Evolutionary conservation across 2,888 invertebrate species (phyloP), one percentile per base, ranked within the genome.

Genomic region (Griposia aprilina): DNA sequence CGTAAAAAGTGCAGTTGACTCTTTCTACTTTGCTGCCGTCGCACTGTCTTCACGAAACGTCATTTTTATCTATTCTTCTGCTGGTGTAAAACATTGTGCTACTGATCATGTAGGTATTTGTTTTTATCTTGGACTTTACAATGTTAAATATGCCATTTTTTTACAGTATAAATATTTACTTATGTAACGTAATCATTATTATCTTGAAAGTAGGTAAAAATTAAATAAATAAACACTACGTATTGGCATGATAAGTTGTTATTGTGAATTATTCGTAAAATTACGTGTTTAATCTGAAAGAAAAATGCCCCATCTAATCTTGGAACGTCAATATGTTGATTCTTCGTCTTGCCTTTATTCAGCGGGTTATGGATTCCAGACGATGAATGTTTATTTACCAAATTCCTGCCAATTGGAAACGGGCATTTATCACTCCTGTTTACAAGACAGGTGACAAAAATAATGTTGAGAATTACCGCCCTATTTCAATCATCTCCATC

Each of bases 181-280:
- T 41, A 11, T 3, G 6, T 59, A 50, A 15, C 4, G 23, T 30
- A 57, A 59, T n/a, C n/a, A n/a, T n/a, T n/a, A n/a, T n/a, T n/a
- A n/a, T 65, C 11, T 41, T 59, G 36, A 36, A 41, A 68, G 36
- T 45, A 48, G 36, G 62, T 74, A 81, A 72, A 65, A 81, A 52
- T 0, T 30, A 73, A 41, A 71, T 85, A 81, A 85, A 87, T 67
- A 81, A 80, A 83, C 78, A 78, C 45, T 45, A 17, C 20, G n/a
- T 63, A 76, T 71, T 62, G 1, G 13, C 6, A 6, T 70, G 80
- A 76, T 83, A 74, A 50, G 41, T 48, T 71, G 78, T 77, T 66
- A 67, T 36, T 5, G 48, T 52, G n/a, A 73, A 62, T 76, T 69
- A 60, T 68, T 23, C 23, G 20, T 63, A 65, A 65, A 70, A 55